These are phyloP conservation scores for Drosophila leonis DNA, from an alignment of 2,888 invertebrate genomes.

Conservation along the genomic window DNA sequence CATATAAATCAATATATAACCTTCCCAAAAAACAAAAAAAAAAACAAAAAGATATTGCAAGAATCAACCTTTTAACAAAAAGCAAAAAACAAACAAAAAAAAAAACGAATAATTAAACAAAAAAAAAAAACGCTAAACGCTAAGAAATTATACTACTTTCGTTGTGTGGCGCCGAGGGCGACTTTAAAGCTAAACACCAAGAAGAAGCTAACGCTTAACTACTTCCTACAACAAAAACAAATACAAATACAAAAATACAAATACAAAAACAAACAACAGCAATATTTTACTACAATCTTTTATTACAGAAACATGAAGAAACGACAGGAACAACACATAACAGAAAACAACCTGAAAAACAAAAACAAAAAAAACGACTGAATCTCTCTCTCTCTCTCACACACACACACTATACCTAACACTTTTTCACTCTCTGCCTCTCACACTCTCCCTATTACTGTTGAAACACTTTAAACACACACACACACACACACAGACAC, in stretches of 20 bases:
- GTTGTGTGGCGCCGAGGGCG: constrained; percentile 75
- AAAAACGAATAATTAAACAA: constrained; percentile 12
- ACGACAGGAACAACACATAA: constrained; percentile 45
- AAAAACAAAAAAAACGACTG: constrained; percentile 64
- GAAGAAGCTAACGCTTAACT: constrained; percentile 54
- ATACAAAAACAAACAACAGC: constrained; percentile 43
- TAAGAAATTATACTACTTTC: constrained; percentile 57
- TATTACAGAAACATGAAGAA: constrained; percentile 50
- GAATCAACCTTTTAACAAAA: constrained; percentile 26
- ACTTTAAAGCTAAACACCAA: constrained; percentile 63
- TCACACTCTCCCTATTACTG: background rate
- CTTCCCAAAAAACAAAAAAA: constrained; percentile 20
- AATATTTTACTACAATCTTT: constrained; percentile 77
- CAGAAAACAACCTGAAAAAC: constrained; percentile 47
- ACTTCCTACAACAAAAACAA: constrained; percentile 46
- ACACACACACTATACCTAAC: constrained; percentile 27
- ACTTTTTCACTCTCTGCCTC: constrained; percentile 18
- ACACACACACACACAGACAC: background rate
- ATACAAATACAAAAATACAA: constrained; percentile 26
- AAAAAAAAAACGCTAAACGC: constrained; percentile 32
- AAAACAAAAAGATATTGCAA: constrained; percentile 22
- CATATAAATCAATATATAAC: constrained; percentile 36
- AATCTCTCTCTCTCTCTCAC: constrained; percentile 37
- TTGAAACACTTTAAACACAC: background rate
- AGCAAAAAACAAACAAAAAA: constrained; percentile 28